These are phyloP conservation scores for Vanessa cardui DNA, from an alignment of 2,888 invertebrate species.

Conservation along the genomic window DNA sequence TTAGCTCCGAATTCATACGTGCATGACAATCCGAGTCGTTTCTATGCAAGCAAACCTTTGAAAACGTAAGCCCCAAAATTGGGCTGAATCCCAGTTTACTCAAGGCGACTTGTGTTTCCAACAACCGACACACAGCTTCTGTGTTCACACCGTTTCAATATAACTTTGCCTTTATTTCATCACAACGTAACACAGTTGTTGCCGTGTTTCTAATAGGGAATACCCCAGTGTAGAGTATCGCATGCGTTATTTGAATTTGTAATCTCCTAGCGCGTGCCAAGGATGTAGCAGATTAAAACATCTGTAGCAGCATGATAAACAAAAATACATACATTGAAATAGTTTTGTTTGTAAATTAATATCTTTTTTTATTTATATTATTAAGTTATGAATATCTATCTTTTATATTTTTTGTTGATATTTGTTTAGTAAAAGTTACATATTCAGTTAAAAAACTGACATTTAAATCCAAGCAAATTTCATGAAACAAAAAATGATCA, in stretches of 20 bases:
- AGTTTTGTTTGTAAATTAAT: too few relatives aligned
- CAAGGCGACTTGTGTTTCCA: conserved; percentile 54
- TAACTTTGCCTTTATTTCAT: conserved; percentile 36
- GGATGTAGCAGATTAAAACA: conserved; percentile 63
- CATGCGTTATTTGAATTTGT: conserved; percentile 49
- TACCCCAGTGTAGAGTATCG: conserved; percentile 48
- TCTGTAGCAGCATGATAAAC: neutral
- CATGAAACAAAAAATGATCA: too few relatives aligned
- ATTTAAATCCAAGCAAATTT: too few relatives aligned
- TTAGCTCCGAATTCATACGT: conserved; percentile 1
- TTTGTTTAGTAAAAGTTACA: too few relatives aligned
- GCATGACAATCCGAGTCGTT: conserved; percentile 14
- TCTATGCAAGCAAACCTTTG: conserved; percentile 53
- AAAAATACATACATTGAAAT: neutral
- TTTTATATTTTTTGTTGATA: too few relatives aligned
- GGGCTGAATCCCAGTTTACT: conserved; percentile 68
- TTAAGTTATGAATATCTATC: too few relatives aligned
- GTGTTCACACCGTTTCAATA: conserved; percentile 45
- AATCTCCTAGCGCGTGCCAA: conserved; percentile 66
- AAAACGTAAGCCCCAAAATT: conserved; percentile 65
- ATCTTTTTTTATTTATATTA: too few relatives aligned
- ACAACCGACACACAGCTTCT: conserved; percentile 51
- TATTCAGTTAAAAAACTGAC: too few relatives aligned
- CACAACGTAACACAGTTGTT: conserved; percentile 36
- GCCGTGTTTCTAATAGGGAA: conserved; percentile 36